phyloP scores from a whole-genome alignment of 1,140 invertebrate genomes.

The Penaeus chinensis region DNA sequence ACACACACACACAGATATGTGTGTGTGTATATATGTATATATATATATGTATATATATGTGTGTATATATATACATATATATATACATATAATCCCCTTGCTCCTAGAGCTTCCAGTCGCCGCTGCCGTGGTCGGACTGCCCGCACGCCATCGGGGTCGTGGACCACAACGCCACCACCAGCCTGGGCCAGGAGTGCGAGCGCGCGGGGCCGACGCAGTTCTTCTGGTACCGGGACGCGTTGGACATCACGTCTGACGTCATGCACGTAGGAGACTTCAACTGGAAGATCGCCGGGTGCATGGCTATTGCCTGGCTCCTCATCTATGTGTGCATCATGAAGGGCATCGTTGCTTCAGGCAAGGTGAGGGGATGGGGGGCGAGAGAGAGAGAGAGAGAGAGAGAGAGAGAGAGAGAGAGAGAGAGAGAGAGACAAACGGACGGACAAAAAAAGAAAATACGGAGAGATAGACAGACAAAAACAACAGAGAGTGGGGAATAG shows the following conservation, averaged over 20 bases:
- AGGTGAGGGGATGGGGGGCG: constrained; percentile 73
- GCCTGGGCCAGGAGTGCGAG: constrained; percentile 76
- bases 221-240: constrained; percentile 87
- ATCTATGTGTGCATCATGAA: constrained; percentile 98
- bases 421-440: neutral
- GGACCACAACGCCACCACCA: constrained; percentile 64
- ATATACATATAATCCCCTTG: neutral
- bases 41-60: no score
- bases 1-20: no score
- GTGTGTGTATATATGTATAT: no score
- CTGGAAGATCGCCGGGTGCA: constrained; percentile 94
- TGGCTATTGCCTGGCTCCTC: constrained; percentile 91
- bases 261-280: constrained; percentile 85
- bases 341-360: constrained; percentile 96
- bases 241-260: constrained; percentile 86
- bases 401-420: neutral
- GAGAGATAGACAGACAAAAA: no score
- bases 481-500: no score
- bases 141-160: constrained; percentile 73
- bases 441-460: no score
- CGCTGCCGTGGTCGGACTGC: constrained; percentile 91
- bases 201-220: constrained; percentile 87
- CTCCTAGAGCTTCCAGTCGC: constrained; percentile 83
- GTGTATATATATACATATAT: no score
- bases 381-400: neutral